Base-by-base conservation (phyloP, 2,113 vertebrate genomes). In the Bubo scandiacus region DNA sequence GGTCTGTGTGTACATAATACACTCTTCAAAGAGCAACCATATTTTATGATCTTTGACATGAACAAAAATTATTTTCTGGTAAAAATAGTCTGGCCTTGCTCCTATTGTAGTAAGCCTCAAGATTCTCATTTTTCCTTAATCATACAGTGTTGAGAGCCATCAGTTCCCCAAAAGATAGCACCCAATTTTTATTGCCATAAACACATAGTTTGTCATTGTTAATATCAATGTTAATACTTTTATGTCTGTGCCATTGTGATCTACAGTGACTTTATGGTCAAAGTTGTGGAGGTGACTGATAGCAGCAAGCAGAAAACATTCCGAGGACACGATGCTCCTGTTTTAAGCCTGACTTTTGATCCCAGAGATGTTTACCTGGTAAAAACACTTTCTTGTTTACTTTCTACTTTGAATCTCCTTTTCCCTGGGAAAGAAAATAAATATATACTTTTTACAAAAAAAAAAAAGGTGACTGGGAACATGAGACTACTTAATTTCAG, bases 291-390 rank as follows among this genome's bases (percentile, higher is more conserved):
- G 84, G 98, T 99, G 93, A n/a, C 96, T 17, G 99, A 99, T 95
- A 99, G 98, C 97, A 99, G 99, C 97, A 98, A 98, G 80, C 99
- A 99, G 98, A 99, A 99, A 96, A 99, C 99, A 2, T 98, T 99
- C 42, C 98, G 99, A 84, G 99, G 99, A 45, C 99, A 99, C 0
- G 98, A 99, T 11, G 99, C 99, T 6, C 99, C 99, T 32, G 98
- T 99, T 63, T 96, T 99, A 93, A 99, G 99, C 63, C 98, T 99
- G 65, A 93, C 98, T 81, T 99, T 99, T 97, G 99, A 99, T 97
- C 99, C 99, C 32, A 98, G 97, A 86, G 98, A 99, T 82, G 92
- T 98, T 72, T 99, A 99, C 95, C 94, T 99, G 99, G 99, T 99
- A 98, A 98, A 82, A 98, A 72, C 18, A 51, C 16, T 87, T 71